Conservation (phyloP, 2,888 invertebrate genomes). For the Acronicta leporina region DNA sequence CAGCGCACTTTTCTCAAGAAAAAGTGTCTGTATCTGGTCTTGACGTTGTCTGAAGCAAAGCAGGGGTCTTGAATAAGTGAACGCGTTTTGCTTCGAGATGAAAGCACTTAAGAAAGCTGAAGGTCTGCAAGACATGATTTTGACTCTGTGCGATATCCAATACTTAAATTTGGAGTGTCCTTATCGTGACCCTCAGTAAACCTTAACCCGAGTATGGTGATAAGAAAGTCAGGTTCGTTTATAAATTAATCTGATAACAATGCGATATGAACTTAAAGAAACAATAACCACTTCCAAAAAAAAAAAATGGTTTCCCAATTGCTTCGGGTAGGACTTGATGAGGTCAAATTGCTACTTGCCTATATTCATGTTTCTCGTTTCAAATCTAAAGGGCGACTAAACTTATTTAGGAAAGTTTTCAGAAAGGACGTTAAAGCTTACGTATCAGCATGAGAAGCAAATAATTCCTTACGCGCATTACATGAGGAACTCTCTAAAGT, state of each 20-base stretch:
- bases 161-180: conserved; percentile 37
- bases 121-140: conserved; percentile 21
- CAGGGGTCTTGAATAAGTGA: conserved; percentile 64
- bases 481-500: conserved; percentile 64
- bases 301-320: neutral
- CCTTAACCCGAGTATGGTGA: conserved; percentile 34
- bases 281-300: conserved; percentile 1
- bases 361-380: no score
- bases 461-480: conserved; percentile 61
- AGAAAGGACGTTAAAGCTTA: conserved; percentile 25
- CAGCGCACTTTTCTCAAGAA: conserved; percentile 60
- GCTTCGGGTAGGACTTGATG: neutral
- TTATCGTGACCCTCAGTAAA: conserved; percentile 43
- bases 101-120: conserved; percentile 14
- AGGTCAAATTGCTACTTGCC: neutral
- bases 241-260: conserved; percentile 14
- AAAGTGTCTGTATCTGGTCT: conserved; percentile 58
- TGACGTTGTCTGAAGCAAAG: conserved; percentile 53
- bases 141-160: conserved; percentile 28
- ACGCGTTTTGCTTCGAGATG: conserved; percentile 38
- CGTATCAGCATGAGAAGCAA: conserved; percentile 42
- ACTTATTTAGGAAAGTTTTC: conserved; percentile 16
- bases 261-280: conserved; percentile 4
- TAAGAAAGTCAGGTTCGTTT: conserved; percentile 22
- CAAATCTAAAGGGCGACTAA: conserved; percentile 5